These are phyloP conservation scores for Leptodirus hochenwartii DNA, from an alignment of 2,888 invertebrate genomes.

Conservation along the genomic window DNA sequence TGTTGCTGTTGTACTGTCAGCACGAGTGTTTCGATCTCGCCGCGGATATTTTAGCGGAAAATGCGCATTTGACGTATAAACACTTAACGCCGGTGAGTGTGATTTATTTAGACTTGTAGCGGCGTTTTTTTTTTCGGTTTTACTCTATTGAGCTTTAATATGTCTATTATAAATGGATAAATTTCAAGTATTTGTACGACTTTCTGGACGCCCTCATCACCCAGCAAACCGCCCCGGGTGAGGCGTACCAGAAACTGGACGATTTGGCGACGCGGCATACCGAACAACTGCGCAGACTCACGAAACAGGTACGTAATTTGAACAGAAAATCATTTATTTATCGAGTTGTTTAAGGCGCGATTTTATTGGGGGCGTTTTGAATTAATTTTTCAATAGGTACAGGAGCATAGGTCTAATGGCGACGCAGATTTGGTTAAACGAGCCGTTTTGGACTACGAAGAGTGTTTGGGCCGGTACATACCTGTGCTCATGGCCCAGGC, in stretches of 20 bases:
- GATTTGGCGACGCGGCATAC: slow-evolving; percentile 83
- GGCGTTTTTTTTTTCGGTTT: slow-evolving; percentile 4
- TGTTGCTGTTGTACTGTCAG: slow-evolving; percentile 86
- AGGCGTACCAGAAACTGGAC: slow-evolving; percentile 90
- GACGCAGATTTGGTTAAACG: slow-evolving; percentile 80
- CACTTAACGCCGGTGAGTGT: slow-evolving; percentile 65
- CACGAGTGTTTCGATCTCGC: slow-evolving; percentile 96
- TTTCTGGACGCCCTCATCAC: slow-evolving; percentile 94
- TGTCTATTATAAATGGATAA: slow-evolving; percentile 4
- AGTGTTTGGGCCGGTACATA: slow-evolving; percentile 77
- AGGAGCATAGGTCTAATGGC: slow-evolving; percentile 74
- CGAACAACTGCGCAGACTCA: slow-evolving; percentile 74
- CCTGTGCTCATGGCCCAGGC: slow-evolving; percentile 99
- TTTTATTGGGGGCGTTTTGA: too few relatives aligned
- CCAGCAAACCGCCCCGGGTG: slow-evolving; percentile 90
- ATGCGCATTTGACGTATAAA: slow-evolving; percentile 90
- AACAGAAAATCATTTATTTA: too few relatives aligned
- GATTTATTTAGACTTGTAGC: neutral
- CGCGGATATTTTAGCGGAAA: slow-evolving; percentile 94
- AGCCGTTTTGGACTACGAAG: slow-evolving; percentile 83
- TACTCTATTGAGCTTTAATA: neutral
- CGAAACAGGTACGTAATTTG: too few relatives aligned
- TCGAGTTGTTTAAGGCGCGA: too few relatives aligned
- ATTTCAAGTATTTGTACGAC: slow-evolving; percentile 67
- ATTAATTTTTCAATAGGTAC: too few relatives aligned